These are phyloP conservation scores for Pipistrellus pipistrellus DNA, from an alignment of 2,797 vertebrate species.

Conservation along the genomic window DNA sequence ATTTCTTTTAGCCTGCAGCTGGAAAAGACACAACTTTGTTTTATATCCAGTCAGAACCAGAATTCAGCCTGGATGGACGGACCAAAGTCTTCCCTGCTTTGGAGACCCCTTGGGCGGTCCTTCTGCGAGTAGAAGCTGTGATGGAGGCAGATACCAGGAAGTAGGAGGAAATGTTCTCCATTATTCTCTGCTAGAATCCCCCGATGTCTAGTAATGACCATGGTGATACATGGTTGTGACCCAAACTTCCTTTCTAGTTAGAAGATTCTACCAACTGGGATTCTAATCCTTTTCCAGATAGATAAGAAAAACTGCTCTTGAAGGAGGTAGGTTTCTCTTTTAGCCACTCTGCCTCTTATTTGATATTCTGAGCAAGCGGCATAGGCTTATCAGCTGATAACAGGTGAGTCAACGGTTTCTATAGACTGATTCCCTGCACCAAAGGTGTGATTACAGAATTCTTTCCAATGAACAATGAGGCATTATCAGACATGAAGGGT, in stretches of 20 bases:
- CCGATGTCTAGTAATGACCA: background rate
- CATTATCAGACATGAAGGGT: slow-evolving; percentile 83
- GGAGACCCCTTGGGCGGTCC: background rate
- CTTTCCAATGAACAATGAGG: slow-evolving; percentile 81
- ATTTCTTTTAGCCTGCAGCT: background rate
- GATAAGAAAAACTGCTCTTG: background rate
- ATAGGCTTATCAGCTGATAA: slow-evolving; percentile 86
- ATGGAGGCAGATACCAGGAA: background rate
- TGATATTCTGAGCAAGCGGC: slow-evolving; percentile 77
- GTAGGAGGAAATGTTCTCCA: background rate
- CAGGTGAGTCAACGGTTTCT: slow-evolving; percentile 76
- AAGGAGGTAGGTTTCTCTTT: slow-evolving; percentile 52
- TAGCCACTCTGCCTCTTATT: slow-evolving; percentile 71
- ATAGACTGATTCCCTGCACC: slow-evolving; percentile 80
- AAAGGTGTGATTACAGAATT: slow-evolving; percentile 82
- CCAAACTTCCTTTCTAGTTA: background rate
- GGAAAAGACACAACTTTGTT: background rate
- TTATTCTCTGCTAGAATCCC: background rate
- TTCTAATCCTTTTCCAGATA: background rate
- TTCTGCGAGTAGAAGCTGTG: background rate
- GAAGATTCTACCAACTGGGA: background rate
- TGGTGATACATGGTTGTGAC: background rate
- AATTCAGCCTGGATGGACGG: background rate
- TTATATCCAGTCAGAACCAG: background rate
- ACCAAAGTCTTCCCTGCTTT: background rate